These are phyloP conservation scores for Bradypus variegatus DNA, from an alignment of 2,797 vertebrate genomes.

Conservation along the genomic window DNA sequence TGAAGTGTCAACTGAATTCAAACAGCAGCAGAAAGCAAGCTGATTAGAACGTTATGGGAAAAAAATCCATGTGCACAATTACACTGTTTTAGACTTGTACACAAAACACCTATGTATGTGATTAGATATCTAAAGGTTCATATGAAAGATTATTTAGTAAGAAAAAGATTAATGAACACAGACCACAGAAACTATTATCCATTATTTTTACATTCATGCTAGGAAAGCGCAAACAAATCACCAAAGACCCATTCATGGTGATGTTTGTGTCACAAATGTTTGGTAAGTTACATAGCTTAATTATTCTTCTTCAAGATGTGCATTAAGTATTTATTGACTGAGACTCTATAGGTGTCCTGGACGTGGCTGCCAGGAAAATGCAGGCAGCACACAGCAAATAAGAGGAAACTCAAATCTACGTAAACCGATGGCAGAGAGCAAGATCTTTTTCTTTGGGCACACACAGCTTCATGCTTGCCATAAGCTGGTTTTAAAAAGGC, in stretches of 20 bases:
- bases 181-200: not conserved
- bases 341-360: not conserved
- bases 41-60: slow-evolving; percentile 49
- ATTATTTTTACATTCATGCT: not conserved
- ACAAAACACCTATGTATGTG: not conserved
- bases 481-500: not conserved
- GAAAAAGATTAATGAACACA: slow-evolving; percentile 18
- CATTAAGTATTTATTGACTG: not conserved
- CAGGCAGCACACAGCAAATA: not conserved
- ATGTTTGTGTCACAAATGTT: fast-evolving
- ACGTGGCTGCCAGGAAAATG: not conserved
- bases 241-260: not conserved
- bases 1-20: not conserved
- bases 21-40: slow-evolving; percentile 4
- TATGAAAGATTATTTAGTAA: not conserved
- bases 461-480: too few relatives aligned
- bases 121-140: not conserved
- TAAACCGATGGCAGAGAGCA: not conserved
- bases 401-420: not conserved
- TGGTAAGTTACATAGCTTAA: not conserved
- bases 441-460: not conserved
- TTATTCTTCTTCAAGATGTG: not conserved
- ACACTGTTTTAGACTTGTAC: not conserved
- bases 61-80: not conserved
- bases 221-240: slow-evolving; percentile 9